Conservation (phyloP, 2,113 vertebrate species). For the Odocoileus hemionus region DNA sequence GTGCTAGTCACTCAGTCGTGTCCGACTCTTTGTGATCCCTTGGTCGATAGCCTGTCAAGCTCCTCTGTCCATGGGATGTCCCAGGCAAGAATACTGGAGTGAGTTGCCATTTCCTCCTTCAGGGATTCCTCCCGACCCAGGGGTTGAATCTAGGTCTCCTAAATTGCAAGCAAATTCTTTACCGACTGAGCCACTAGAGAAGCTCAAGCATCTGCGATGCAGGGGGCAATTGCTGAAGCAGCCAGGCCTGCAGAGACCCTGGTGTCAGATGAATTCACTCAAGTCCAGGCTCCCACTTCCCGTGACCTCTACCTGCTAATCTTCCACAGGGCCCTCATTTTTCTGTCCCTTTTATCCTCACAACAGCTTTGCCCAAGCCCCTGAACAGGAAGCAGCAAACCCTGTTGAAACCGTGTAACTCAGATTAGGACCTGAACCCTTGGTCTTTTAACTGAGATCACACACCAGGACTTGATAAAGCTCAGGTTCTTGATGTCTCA, state of each 20-base stretch:
- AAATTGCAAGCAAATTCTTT: not conserved
- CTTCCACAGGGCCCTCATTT: not conserved
- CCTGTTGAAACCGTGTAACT: not conserved
- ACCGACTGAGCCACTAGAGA: not conserved
- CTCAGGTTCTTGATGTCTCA: not conserved
- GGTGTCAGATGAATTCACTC: not conserved
- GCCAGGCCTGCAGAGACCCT: too few species aligned
- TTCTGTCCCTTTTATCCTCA: not conserved
- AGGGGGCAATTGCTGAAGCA: too few species aligned
- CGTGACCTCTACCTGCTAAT: not conserved
- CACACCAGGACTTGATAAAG: not conserved
- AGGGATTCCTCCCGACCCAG: not conserved
- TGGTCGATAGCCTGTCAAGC: not conserved
- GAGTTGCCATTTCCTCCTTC: not conserved
- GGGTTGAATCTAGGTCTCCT: not conserved
- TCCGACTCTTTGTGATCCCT: not conserved
- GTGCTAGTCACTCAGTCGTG: fast-evolving
- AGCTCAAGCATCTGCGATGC: not conserved
- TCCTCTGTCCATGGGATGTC: not conserved
- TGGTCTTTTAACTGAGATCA: not conserved
- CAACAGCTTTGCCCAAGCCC: not conserved
- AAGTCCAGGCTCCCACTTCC: not conserved
- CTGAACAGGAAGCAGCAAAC: not conserved
- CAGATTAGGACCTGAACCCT: not conserved
- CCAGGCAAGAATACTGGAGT: not conserved